Conservation (phyloP, 1,140 invertebrate species). For the Paramacrobiotus metropolitanus region DNA sequence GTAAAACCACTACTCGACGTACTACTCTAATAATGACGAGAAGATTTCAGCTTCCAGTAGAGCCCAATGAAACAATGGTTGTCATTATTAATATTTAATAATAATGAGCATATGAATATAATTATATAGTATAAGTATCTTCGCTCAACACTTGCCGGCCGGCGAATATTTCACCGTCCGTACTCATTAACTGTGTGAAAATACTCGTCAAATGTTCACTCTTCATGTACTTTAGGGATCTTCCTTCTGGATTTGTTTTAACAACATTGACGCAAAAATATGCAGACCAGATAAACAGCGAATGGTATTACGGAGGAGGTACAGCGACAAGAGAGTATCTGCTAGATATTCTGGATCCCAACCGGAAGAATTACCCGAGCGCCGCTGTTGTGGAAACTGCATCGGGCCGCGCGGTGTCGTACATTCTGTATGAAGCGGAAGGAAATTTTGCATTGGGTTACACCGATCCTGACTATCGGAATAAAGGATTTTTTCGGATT, state of each 20-base stretch:
- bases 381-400: not conserved
- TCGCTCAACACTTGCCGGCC: too few species aligned
- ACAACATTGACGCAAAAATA: not conserved
- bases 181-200: too few species aligned
- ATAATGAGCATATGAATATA: too few species aligned
- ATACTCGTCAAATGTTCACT: too few species aligned
- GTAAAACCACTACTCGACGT: too few species aligned
- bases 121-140: too few species aligned
- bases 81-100: too few species aligned
- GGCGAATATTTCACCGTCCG: too few species aligned
- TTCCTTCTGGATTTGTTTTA: not conserved
- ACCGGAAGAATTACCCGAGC: not conserved
- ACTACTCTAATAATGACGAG: too few species aligned
- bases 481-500: not conserved
- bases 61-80: too few species aligned
- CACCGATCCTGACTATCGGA: not conserved
- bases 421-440: not conserved
- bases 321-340: not conserved
- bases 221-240: too few species aligned
- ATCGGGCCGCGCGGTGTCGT: not conserved
- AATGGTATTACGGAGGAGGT: not conserved
- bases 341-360: not conserved
- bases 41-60: too few species aligned
- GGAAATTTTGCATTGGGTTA: not conserved
- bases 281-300: not conserved